A percentile compares a stretch with the other conserved stretches of the same genome.
Conservation (phyloP, 2,113 vertebrate species). For the Percopsis transmontana region DNA sequence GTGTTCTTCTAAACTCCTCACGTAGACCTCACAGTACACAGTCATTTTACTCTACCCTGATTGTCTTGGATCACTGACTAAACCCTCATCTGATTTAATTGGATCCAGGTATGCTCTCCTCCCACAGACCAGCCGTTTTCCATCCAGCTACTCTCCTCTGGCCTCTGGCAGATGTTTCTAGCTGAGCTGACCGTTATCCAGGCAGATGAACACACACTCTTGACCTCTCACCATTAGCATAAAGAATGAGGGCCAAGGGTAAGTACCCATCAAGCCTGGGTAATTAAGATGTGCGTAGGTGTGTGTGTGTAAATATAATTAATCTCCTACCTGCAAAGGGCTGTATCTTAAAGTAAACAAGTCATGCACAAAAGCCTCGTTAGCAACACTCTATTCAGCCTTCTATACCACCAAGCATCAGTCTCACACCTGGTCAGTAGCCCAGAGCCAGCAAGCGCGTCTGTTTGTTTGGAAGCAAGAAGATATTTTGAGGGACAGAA, state of each 20-base stretch:
- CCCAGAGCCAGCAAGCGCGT: no score
- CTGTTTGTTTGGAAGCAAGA: no score
- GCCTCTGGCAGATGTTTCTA: conserved; percentile 61
- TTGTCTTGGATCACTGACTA: no score
- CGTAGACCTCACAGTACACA: no score
- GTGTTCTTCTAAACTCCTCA: no score
- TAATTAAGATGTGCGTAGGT: conserved; percentile 64
- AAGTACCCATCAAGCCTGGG: conserved; percentile 73
- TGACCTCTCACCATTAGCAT: conserved; percentile 71
- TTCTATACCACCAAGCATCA: no score
- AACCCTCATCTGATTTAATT: no score
- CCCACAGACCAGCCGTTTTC: not conserved
- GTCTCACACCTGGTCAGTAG: no score
- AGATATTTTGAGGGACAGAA: no score
- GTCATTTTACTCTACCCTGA: no score
- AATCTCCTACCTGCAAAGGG: not conserved
- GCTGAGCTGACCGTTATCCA: conserved; percentile 69
- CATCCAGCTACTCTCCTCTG: conserved; percentile 47
- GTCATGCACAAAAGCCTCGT: no score
- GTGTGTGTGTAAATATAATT: conserved; percentile 14
- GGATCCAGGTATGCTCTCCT: conserved; percentile 28
- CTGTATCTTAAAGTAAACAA: not conserved
- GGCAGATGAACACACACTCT: conserved; percentile 60
- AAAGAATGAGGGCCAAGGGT: conserved; percentile 73
- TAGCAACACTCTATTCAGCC: no score